Evolutionary conservation across 2,888 invertebrate species (phyloP).

Genomic region (Tipula lateralis): DNA sequence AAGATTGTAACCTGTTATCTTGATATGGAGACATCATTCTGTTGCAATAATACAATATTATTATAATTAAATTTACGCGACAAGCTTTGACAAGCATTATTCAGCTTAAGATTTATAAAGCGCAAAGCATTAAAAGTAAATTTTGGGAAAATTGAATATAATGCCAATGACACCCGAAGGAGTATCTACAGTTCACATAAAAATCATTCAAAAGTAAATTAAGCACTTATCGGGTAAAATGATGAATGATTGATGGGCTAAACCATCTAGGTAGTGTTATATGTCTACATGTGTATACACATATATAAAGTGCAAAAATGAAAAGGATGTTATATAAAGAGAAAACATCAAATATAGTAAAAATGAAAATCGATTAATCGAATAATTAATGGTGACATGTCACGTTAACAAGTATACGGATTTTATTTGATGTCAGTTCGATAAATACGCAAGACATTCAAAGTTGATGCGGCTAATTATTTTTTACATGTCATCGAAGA

Average conservation of each 20-base stretch:
- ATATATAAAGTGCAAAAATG: neutral
- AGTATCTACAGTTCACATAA: neutral
- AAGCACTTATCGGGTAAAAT: neutral
- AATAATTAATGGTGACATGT: slow-evolving; percentile 4
- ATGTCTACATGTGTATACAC: neutral
- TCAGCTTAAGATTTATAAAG: neutral
- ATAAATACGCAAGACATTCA: neutral
- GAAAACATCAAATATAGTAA: neutral
- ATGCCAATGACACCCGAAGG: neutral
- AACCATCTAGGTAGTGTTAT: no score
- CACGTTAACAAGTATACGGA: neutral
- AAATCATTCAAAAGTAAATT: neutral
- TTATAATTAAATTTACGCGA: no score
- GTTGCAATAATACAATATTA: no score
- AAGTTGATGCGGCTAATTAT: neutral
- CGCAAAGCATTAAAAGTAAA: neutral
- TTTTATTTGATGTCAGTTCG: neutral
- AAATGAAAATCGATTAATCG: slow-evolving; percentile 7
- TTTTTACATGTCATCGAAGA: neutral
- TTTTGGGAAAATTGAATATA: neutral
- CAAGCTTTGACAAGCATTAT: no score
- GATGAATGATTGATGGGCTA: neutral
- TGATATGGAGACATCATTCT: no score
- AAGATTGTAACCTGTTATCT: no score
- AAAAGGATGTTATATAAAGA: neutral